A percentile compares a stretch with the other conserved stretches of the same genome.
Evolutionary conservation across 2,113 vertebrate genomes (phyloP).

Genomic region (Dasyurus viverrinus): DNA sequence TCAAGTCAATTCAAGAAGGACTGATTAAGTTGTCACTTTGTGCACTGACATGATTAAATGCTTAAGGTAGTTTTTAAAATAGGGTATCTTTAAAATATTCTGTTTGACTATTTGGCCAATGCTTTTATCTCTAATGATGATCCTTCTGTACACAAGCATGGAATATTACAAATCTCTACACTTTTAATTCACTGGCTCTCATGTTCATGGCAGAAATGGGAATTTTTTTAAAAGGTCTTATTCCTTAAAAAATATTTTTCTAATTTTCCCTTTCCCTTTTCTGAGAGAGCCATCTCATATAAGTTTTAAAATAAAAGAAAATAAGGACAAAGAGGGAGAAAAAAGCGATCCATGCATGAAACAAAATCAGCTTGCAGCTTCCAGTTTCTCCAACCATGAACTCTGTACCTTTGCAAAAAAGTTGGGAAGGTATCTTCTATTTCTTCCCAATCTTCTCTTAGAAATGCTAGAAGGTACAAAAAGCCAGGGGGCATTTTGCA

Average conservation of each 20-base stretch:
- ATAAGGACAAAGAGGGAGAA: background rate
- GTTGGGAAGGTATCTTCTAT: background rate
- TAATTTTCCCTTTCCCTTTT: background rate
- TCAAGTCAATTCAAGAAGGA: background rate
- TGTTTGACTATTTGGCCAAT: slow-evolving; percentile 3
- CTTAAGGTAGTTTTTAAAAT: slow-evolving; percentile 44
- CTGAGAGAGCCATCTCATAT: background rate
- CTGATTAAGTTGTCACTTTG: background rate
- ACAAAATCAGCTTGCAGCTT: background rate
- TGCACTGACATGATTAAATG: background rate
- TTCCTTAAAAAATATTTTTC: background rate
- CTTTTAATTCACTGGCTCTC: slow-evolving; percentile 23
- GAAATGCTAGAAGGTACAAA: background rate
- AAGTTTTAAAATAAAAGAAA: background rate
- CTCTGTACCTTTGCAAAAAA: background rate
- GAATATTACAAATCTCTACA: slow-evolving; percentile 32
- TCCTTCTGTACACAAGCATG: background rate
- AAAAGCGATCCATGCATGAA: background rate
- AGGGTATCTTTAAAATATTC: slow-evolving; percentile 22
- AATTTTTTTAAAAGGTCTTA: background rate
- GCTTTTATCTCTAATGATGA: background rate
- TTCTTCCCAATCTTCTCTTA: background rate
- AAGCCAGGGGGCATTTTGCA: slow-evolving; percentile 14
- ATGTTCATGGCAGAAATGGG: background rate
- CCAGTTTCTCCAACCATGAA: background rate